Evolutionary conservation across 1,140 invertebrate species (phyloP).

Genomic region (Lethrus apterus): DNA sequence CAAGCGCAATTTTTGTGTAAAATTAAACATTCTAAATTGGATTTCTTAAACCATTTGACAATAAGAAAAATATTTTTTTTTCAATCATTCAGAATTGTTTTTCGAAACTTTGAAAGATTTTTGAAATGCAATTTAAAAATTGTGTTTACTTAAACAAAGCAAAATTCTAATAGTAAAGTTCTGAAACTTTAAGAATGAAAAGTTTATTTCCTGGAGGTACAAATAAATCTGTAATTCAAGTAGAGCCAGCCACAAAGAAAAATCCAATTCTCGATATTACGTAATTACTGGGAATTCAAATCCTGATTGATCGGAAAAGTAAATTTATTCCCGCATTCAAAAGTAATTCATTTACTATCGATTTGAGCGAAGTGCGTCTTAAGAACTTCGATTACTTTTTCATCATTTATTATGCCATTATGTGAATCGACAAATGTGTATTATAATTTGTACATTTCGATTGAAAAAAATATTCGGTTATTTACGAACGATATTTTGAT

Average conservation of each 20-base stretch:
- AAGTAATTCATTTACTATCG: slow-evolving; percentile 23
- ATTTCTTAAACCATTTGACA: no score
- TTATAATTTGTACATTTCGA: slow-evolving; percentile 9
- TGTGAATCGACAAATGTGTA: background rate
- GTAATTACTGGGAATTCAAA: slow-evolving; percentile 24
- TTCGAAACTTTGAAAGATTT: no score
- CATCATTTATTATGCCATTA: slow-evolving; percentile 8
- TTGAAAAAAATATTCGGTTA: slow-evolving; percentile 19
- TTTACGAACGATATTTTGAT: slow-evolving; percentile 17
- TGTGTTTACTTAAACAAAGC: no score
- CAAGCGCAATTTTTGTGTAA: no score
- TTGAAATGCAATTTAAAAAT: no score
- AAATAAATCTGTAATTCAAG: no score
- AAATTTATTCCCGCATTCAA: slow-evolving; percentile 23
- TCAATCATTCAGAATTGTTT: no score
- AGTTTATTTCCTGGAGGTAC: no score
- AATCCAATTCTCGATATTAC: slow-evolving; percentile 22
- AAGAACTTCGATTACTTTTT: background rate
- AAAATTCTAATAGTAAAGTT: no score
- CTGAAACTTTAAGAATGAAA: no score
- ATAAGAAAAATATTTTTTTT: no score
- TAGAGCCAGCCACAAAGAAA: slow-evolving; percentile 14
- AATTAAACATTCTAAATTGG: no score
- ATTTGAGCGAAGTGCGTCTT: slow-evolving; percentile 13
- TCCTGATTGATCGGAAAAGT: slow-evolving; percentile 27